These are phyloP conservation scores for Poecilobothrus nobilitatus DNA, from an alignment of 2,888 invertebrate genomes.

Conservation along the genomic window DNA sequence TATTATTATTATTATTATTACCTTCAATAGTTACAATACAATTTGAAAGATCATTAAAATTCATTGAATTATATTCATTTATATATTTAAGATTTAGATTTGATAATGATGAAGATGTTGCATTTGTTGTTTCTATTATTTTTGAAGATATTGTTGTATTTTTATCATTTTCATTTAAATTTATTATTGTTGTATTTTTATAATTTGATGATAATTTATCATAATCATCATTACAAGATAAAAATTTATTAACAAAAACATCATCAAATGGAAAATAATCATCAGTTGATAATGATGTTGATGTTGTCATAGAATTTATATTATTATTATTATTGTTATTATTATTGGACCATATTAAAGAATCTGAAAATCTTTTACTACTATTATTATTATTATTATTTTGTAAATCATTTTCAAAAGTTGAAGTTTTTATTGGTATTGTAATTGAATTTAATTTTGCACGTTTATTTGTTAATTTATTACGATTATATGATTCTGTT, in stretches of 20 bases:
- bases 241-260: slow-evolving; percentile 7
- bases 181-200: neutral
- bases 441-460: slow-evolving; percentile 11
- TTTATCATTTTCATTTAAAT: neutral
- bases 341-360: neutral
- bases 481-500: neutral
- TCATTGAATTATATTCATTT: slow-evolving; percentile 41
- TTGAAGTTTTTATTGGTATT: slow-evolving; percentile 16
- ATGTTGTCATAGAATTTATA: slow-evolving; percentile 17
- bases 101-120: slow-evolving; percentile 16
- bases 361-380: neutral
- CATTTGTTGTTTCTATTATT: slow-evolving; percentile 15
- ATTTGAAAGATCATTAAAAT: slow-evolving; percentile 46
- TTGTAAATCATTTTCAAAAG: slow-evolving; percentile 18
- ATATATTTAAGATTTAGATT: slow-evolving; percentile 4
- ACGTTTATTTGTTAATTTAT: slow-evolving; percentile 8
- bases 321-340: neutral
- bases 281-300: slow-evolving; percentile 26
- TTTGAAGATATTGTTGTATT: neutral
- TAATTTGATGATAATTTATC: neutral
- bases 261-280: slow-evolving; percentile 21
- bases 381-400: slow-evolving; percentile 14
- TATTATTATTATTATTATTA: slow-evolving; percentile 32
- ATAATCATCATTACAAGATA: neutral
- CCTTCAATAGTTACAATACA: slow-evolving; percentile 44